Conservation (phyloP, 2,888 invertebrate genomes). For the Congeria kusceri region DNA sequence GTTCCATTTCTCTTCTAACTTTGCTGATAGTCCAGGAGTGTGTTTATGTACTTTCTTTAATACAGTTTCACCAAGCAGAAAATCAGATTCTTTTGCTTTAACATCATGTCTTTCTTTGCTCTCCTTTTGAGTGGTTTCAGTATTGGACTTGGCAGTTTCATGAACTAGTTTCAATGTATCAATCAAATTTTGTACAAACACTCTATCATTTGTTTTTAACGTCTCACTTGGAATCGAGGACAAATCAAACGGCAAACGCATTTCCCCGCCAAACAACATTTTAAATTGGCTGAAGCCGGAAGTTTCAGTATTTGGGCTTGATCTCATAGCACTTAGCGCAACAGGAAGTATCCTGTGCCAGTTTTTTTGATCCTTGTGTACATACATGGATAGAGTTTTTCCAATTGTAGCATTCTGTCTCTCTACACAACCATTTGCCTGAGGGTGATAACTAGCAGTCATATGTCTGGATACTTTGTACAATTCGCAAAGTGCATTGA, state of each 20-base stretch:
- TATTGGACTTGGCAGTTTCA: slow-evolving; percentile 22
- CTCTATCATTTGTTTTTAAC: background rate
- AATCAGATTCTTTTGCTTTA: slow-evolving; percentile 18
- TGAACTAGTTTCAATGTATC: slow-evolving; percentile 27
- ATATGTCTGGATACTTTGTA: slow-evolving; percentile 45
- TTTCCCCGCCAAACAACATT: slow-evolving; percentile 35
- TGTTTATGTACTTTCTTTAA: slow-evolving; percentile 24
- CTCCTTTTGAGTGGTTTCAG: slow-evolving; percentile 19
- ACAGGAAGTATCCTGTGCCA: slow-evolving; percentile 46
- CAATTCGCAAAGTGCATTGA: slow-evolving; percentile 33
- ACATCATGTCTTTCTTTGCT: slow-evolving; percentile 33
- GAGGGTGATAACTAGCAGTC: slow-evolving; percentile 50
- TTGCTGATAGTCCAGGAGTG: slow-evolving; percentile 11
- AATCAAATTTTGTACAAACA: slow-evolving; percentile 12
- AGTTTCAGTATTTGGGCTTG: slow-evolving; percentile 34
- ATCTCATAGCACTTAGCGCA: slow-evolving; percentile 40
- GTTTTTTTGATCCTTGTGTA: slow-evolving; percentile 46
- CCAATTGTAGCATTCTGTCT: slow-evolving; percentile 43
- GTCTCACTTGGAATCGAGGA: slow-evolving; percentile 1
- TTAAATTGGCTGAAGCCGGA: slow-evolving; percentile 32
- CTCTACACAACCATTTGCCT: slow-evolving; percentile 51
- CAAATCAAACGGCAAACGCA: slow-evolving; percentile 24
- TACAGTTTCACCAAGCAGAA: slow-evolving; percentile 9
- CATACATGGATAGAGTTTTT: slow-evolving; percentile 44
- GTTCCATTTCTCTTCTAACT: slow-evolving; percentile 36